phyloP scores from a whole-genome alignment of 23 tunicate species.

The Pegea sp. region DNA sequence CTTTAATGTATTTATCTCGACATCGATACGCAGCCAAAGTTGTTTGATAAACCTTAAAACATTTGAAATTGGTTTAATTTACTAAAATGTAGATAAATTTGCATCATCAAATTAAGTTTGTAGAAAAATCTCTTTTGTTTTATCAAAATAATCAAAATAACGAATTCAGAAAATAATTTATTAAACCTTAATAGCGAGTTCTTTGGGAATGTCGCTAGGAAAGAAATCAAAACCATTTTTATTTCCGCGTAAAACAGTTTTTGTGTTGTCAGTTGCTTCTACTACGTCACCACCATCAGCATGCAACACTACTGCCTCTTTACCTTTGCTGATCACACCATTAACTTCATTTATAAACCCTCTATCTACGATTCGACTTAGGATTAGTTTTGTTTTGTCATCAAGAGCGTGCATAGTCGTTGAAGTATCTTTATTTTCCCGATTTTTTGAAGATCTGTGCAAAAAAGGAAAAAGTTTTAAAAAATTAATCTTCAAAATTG shows the following conservation, averaged over 20 bases:
- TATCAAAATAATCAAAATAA: too few species aligned
- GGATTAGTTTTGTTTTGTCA: slow-evolving; percentile 51
- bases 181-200: slow-evolving; percentile 75
- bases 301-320: slow-evolving; percentile 88
- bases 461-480: too few species aligned
- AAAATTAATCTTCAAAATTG: too few species aligned
- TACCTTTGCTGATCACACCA: slow-evolving; percentile 70
- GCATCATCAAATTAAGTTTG: too few species aligned
- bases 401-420: slow-evolving; percentile 92
- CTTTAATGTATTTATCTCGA: slow-evolving; percentile 75
- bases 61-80: neutral
- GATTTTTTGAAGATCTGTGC: slow-evolving; percentile 1
- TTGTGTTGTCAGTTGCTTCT: slow-evolving; percentile 10
- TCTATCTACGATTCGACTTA: slow-evolving; percentile 51
- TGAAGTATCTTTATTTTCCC: slow-evolving; percentile 62
- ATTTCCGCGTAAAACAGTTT: slow-evolving; percentile 10
- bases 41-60: slow-evolving; percentile 56
- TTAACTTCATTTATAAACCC: slow-evolving; percentile 52
- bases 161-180: too few species aligned
- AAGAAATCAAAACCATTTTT: slow-evolving; percentile 4
- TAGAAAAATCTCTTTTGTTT: too few species aligned
- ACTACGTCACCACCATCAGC: slow-evolving; percentile 67
- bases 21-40: slow-evolving; percentile 65
- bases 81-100: too few species aligned
- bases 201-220: slow-evolving; percentile 18